Evolutionary conservation across 2,888 invertebrate genomes (phyloP).

Genomic region (Punctoribates punctum): DNA sequence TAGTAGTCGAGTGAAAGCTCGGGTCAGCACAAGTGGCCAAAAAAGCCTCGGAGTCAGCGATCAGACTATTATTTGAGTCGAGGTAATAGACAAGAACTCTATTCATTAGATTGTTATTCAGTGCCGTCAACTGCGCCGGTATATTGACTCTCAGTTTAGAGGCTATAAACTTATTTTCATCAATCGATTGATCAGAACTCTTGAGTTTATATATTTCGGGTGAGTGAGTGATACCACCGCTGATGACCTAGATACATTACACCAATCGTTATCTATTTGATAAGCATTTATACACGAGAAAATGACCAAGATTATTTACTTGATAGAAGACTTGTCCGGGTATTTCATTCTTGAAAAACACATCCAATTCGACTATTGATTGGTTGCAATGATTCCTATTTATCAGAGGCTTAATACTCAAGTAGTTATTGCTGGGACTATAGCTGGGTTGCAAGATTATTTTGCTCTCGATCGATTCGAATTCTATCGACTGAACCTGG

Average conservation of each 20-base stretch:
- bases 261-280: too few species aligned
- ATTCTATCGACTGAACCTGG: background rate
- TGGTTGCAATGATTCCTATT: background rate
- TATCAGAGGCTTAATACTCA: background rate
- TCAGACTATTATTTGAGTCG: slow-evolving; percentile 4
- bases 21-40: background rate
- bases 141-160: background rate
- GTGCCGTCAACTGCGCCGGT: background rate
- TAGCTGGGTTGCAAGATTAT: background rate
- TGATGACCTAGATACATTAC: background rate
- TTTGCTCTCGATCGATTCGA: slow-evolving; percentile 1
- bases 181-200: background rate
- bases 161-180: background rate
- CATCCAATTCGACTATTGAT: background rate
- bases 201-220: background rate
- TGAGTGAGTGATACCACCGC: background rate
- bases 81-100: background rate
- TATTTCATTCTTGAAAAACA: background rate
- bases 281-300: too few species aligned
- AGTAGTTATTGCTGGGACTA: background rate
- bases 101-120: slow-evolving; percentile 6
- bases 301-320: too few species aligned
- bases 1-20: background rate
- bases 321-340: background rate
- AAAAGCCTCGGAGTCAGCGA: slow-evolving; percentile 16